These are phyloP conservation scores for Dione vanillae DNA, from an alignment of 2,888 invertebrate genomes.

Conservation along the genomic window DNA sequence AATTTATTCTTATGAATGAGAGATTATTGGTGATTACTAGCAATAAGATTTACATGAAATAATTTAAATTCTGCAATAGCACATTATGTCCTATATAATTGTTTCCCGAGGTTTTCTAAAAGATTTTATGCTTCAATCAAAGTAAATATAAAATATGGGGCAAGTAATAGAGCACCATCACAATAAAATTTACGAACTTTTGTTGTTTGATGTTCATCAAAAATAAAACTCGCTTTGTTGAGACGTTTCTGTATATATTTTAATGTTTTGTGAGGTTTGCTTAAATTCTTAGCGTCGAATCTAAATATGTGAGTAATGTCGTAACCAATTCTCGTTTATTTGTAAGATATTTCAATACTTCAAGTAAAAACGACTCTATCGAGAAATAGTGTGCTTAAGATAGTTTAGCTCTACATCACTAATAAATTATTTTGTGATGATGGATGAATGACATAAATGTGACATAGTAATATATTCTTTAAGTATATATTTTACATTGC, in stretches of 20 bases:
- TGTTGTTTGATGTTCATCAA: constrained; percentile 53
- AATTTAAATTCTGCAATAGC: background rate
- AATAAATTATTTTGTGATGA: background rate
- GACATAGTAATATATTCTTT: too few species aligned
- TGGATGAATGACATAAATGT: background rate
- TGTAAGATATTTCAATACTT: background rate
- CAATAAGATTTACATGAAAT: background rate
- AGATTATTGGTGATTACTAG: constrained; percentile 1
- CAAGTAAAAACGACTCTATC: background rate
- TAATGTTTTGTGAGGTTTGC: constrained; percentile 41
- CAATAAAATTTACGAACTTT: constrained; percentile 51
- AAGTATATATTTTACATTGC: background rate
- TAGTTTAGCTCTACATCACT: background rate
- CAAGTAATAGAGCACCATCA: constrained; percentile 49
- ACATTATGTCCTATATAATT: constrained; percentile 10
- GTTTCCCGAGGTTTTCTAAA: background rate
- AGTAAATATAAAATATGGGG: constrained; percentile 26
- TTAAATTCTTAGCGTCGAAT: constrained; percentile 46
- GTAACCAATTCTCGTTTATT: constrained; percentile 35
- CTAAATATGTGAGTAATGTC: constrained; percentile 37
- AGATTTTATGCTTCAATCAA: constrained; percentile 16
- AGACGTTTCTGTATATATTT: constrained; percentile 31
- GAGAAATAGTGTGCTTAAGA: background rate
- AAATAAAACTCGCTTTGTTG: constrained; percentile 54
- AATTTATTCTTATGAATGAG: constrained; percentile 4